Base-by-base conservation (phyloP, 2,113 vertebrate species). In the Gopherus evgoodei region DNA sequence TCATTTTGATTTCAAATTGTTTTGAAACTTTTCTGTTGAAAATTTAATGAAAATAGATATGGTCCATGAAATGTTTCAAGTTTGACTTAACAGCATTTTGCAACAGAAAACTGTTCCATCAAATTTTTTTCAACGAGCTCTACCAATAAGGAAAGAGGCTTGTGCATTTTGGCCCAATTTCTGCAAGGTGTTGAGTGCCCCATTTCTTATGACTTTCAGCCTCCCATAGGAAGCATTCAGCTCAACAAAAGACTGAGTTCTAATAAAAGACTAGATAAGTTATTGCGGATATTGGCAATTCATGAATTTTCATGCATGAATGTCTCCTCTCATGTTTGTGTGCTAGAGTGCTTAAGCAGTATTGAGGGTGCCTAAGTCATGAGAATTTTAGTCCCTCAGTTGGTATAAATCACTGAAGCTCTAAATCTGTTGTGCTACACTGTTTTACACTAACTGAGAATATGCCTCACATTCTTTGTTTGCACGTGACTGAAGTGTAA, bases 261-360 rank as follows among this genome's bases (percentile, higher is more conserved):
- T 92, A 83, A 81, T 54, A 80, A 85, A 90, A 87, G 12, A 86
- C 5, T 2, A 47, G 47, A 54, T 14, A 5, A 93, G 93, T 80
- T 50, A 52, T 10, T 17, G 29, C 5, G 79, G 78, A 31, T 72
- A 47, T 17, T 79, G 86, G 12, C 0, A 1, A 25, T 0, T 0
- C 5, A 0, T 83, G 14, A 78, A 38, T 19, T 24, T 89, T 93
- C 49, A 54, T 59, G 27, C 14, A 53, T 42, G 88, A 81, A 83
- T 57, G 59, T 2, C 1, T 8, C 11, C 75, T 90, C 47, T 3
- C 10, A 0, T 88, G 35, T 83, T 90, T 90, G 35, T 83, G 88
- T 76, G 38, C 72, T 24, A 47, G 75, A 24, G 17, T 56, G 29
- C 81, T 93, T 54, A 91, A 2, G 49, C 14, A 4, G 7, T 69